phyloP scores from a whole-genome alignment of 2,797 vertebrate species.

The Tokudaia tokunoshimensis region DNA sequence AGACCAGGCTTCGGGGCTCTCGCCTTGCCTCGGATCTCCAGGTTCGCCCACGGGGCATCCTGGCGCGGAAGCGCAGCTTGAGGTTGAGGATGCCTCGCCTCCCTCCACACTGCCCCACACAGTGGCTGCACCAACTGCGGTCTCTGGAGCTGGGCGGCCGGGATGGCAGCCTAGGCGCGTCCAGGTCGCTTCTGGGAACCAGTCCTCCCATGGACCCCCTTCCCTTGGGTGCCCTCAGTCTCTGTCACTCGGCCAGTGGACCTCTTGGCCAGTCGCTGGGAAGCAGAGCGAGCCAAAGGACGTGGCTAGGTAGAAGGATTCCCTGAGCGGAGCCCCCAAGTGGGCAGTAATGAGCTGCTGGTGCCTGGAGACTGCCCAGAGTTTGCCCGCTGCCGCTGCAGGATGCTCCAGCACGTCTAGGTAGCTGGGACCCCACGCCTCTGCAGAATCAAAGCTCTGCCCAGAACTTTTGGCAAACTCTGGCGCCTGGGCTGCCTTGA shows the following conservation, averaged over 20 bases:
- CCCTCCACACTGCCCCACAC: neutral
- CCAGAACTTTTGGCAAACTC: constrained; percentile 69
- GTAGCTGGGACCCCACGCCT: neutral
- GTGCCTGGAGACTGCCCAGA: constrained; percentile 35
- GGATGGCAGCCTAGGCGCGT: neutral
- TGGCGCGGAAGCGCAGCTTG: neutral
- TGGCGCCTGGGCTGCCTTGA: neutral
- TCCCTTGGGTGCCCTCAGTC: neutral
- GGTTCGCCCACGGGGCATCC: neutral
- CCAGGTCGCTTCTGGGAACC: neutral
- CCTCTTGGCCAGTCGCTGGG: neutral
- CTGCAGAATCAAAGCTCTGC: neutral
- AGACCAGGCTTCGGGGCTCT: neutral
- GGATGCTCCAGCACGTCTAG: neutral
- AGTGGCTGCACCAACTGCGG: neutral
- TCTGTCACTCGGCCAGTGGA: neutral
- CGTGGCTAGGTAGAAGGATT: neutral
- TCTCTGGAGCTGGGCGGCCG: neutral
- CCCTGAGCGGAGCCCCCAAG: neutral
- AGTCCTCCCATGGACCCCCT: neutral
- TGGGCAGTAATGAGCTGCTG: neutral
- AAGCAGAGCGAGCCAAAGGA: neutral
- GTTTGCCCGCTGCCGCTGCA: constrained; percentile 28
- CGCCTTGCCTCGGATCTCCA: neutral
- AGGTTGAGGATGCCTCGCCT: constrained; percentile 64